Evolutionary conservation across 2,113 vertebrate genomes (phyloP), one percentile per base, ranked within the genome.

Genomic region (Pangasianodon hypophthalmus): DNA sequence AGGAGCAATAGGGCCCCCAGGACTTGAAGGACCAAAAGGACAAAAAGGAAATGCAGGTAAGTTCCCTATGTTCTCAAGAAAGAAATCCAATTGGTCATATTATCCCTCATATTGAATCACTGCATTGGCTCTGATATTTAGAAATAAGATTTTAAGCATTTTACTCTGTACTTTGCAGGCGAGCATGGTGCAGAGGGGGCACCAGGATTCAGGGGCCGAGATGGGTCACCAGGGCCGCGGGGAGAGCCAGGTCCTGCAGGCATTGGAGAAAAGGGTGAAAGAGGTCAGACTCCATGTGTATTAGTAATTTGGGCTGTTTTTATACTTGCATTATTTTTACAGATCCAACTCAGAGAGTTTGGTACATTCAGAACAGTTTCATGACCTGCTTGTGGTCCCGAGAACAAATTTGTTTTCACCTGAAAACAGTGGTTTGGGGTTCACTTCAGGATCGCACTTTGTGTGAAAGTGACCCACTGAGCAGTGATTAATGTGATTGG

Each of bases 21-120:
- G 98, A 79, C 95, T 94, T 16, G 97, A 98, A 84, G 98, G 98
- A 91, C 96, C 96, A 0, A 98, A 98, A 94, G 98, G 98, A 93
- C 98, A 98, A 86, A 99, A 99, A 92, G 98, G 98, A 95, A 97
- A 80, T 37, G 84, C 95, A 94, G 98, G 98, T 99, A 46, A 92
- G 24, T 21, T 82, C 19, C 26, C 41, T 58, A 18, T 69, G 18
- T 54, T 85, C 21, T 52, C 58, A 88, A 80, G 37, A 19, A 71
- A 93, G 67, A 26, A 9, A 84, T 62, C 75, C 26, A n/a, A 50
- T 37, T 26, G 6, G 7, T 52, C 79, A 52, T n/a, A 52, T 81
- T 50, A 81, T 81, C 48, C 77, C 50, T 32, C 5, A 60, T 60
- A 84, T 60, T 41, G 4, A 60, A 62, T 60, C 18, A 60, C 56